These are phyloP conservation scores for Pseudomyrmex sp. DNA, from an alignment of 1,140 invertebrate genomes.

Conservation along the genomic window DNA sequence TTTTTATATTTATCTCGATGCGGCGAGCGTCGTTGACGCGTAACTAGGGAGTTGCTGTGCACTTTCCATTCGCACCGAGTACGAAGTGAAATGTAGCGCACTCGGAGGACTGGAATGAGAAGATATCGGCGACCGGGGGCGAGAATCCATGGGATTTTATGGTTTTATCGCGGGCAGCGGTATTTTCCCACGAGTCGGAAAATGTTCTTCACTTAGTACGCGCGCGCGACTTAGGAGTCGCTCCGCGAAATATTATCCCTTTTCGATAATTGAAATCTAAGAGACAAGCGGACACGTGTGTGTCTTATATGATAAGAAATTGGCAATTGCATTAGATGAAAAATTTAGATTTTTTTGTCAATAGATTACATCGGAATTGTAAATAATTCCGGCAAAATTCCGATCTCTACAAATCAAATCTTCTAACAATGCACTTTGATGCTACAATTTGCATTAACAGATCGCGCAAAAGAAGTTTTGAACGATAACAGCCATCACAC, in stretches of 20 bases:
- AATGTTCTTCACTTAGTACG: slow-evolving; percentile 7
- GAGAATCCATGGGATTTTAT: slow-evolving; percentile 40
- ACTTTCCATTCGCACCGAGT: slow-evolving; percentile 46
- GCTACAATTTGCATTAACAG: background rate
- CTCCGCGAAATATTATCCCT: background rate
- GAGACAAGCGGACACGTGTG: background rate
- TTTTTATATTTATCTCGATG: slow-evolving; percentile 55
- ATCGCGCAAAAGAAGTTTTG: background rate
- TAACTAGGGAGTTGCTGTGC: slow-evolving; percentile 27
- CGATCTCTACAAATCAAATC: background rate
- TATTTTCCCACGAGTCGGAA: background rate
- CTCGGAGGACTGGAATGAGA: slow-evolving; percentile 41
- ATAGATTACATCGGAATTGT: no score
- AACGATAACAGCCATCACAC: background rate
- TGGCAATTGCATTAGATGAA: no score
- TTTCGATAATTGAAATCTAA: background rate
- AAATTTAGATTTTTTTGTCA: no score
- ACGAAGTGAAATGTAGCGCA: slow-evolving; percentile 50
- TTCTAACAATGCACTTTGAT: background rate
- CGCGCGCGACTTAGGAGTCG: background rate
- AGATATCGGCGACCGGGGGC: slow-evolving; percentile 50
- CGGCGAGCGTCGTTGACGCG: background rate
- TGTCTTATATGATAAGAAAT: no score
- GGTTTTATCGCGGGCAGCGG: slow-evolving; percentile 33
- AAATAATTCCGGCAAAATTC: no score